Conservation (phyloP, 2,113 vertebrate species). For the Siniperca chuatsi region DNA sequence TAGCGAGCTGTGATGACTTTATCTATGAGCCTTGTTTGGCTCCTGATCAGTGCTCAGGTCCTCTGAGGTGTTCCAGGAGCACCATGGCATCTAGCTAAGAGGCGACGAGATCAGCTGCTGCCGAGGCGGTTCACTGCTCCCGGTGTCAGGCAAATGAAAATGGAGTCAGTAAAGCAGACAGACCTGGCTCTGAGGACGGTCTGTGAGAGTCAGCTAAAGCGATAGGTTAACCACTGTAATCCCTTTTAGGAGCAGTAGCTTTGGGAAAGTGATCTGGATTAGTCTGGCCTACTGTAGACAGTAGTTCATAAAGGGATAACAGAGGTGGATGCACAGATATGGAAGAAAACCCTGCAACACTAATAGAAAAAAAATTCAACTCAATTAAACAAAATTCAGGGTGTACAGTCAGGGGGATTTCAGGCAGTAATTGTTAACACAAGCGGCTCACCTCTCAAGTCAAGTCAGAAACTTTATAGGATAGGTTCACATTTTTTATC, state of each 20-base stretch:
- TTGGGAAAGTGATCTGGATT: slow-evolving; percentile 63
- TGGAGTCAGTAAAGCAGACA: slow-evolving; percentile 39
- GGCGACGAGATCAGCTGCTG: not conserved
- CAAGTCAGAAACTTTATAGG: not conserved
- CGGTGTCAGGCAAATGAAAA: not conserved
- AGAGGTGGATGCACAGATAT: slow-evolving; percentile 10
- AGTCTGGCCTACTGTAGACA: slow-evolving; percentile 35
- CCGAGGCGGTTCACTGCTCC: not conserved
- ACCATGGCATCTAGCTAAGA: not conserved
- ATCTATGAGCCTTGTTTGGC: slow-evolving; percentile 3
- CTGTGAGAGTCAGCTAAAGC: slow-evolving; percentile 40
- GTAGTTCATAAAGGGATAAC: not conserved
- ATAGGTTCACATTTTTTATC: not conserved
- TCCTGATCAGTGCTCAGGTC: not conserved
- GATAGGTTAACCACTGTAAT: slow-evolving; percentile 54
- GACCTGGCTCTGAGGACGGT: slow-evolving; percentile 30
- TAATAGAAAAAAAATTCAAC: not conserved
- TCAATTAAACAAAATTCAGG: not conserved
- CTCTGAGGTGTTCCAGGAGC: slow-evolving; percentile 21
- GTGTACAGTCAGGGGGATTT: not conserved
- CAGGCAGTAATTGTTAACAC: not conserved
- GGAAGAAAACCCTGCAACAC: not conserved
- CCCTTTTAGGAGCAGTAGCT: slow-evolving; percentile 39
- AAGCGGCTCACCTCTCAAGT: not conserved
- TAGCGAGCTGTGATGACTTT: not conserved